Base-by-base conservation (phyloP, 2,888 invertebrate genomes). In the Nymphalis polychloros region DNA sequence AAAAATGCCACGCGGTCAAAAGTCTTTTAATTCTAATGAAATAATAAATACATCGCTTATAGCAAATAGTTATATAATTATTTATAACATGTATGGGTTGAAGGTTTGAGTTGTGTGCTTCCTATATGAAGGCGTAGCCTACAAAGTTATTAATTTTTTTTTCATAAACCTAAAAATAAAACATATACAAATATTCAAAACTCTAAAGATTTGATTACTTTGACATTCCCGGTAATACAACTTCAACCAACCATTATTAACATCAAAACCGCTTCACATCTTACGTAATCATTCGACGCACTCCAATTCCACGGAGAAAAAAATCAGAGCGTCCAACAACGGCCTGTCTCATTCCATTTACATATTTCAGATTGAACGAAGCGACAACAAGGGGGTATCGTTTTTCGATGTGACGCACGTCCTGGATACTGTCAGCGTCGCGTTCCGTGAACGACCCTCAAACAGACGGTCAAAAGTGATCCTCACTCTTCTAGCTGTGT, bases 381-480 rank as follows among this genome's bases (percentile, higher is more conserved):
- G 76, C 7, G 75, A 76, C 8, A 76, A 74, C 49, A 61, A 73
- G 1, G 82, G 83, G 0, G 85, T 87, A 1, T 96, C 97, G 69
- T 96, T 97, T 85, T 97, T 97, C 84, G 94, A 97, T 77, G 84
- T 95, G 17, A 93, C 94, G 20, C 97, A 97, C 81, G 88, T 94
- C 1, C 73, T 79, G 0, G 93, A 93, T 1, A 93, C 94, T 0
- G 81, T 93, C 1, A 80, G 83, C 1, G 93, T 94, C 10, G 93
- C 93, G 1, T 91, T 93, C 73, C 86, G 85, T 47, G 80, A 84
- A 7, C 84, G 94, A 0, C 76, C 84, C 0, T 76, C 76, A 16
- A 87, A 89, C 63, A 83, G 83, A 55, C 86, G 89, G 46, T 75
- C 81, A 20, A 90, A 93, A 75, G 86, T 94, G 8, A 79, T 92